Conservation (phyloP, 2,113 vertebrate genomes). For the Ameiurus melas region DNA sequence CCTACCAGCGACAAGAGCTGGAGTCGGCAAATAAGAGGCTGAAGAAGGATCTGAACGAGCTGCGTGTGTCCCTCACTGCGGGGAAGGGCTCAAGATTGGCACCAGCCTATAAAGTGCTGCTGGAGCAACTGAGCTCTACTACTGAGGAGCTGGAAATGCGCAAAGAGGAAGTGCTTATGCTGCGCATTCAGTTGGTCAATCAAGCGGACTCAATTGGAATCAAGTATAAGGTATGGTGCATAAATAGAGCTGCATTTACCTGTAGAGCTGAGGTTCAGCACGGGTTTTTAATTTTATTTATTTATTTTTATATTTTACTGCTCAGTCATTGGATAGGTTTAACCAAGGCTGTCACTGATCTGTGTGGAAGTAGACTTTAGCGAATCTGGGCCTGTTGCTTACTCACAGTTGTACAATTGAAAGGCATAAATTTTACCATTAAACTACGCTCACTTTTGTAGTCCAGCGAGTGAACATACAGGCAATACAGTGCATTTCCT, state of each 20-base stretch:
- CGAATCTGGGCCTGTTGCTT: neutral
- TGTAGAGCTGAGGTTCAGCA: neutral
- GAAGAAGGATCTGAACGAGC: conserved; percentile 88
- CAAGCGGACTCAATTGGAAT: conserved; percentile 90
- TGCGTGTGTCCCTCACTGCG: conserved; percentile 83
- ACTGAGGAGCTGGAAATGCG: conserved; percentile 91
- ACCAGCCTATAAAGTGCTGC: conserved; percentile 81
- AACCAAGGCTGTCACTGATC: neutral
- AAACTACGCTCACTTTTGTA: neutral
- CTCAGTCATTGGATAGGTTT: neutral
- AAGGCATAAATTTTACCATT: neutral
- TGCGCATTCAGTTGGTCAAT: conserved; percentile 90
- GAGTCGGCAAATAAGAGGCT: conserved; percentile 93
- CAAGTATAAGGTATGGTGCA: conserved; percentile 81
- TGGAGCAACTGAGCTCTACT: conserved; percentile 87
- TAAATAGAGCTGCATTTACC: neutral
- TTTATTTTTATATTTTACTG: neutral
- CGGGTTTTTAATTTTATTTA: neutral
- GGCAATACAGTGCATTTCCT: neutral
- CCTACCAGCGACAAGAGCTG: conserved; percentile 86
- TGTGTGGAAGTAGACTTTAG: neutral
- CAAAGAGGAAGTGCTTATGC: conserved; percentile 94
- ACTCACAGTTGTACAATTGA: neutral
- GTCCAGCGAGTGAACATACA: neutral
- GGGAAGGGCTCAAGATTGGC: conserved; percentile 71